Conservation (phyloP, 2,113 vertebrate genomes). For the Progne subis region DNA sequence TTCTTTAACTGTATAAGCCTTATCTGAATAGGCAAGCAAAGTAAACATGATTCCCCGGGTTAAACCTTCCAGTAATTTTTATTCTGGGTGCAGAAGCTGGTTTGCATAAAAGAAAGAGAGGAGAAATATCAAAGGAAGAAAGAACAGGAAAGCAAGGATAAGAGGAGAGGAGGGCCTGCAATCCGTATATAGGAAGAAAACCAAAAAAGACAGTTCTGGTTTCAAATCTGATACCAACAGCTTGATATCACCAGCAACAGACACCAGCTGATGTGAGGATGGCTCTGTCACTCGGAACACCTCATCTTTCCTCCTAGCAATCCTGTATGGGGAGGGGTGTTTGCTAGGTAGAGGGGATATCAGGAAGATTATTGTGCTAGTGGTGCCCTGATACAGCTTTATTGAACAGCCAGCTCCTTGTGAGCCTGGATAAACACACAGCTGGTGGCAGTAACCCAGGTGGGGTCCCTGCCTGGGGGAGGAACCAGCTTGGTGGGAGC, state of each 20-base stretch:
- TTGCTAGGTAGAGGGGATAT: accelerated
- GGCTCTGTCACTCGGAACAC: background rate
- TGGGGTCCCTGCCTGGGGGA: background rate
- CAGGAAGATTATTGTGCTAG: accelerated
- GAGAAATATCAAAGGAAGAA: background rate
- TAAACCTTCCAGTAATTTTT: background rate
- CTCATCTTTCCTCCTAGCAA: background rate
- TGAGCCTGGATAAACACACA: background rate
- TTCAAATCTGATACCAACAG: background rate
- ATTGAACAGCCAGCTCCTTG: background rate
- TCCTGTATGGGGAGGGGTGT: background rate
- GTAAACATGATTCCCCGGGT: background rate
- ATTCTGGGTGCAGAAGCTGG: background rate
- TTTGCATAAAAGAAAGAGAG: background rate
- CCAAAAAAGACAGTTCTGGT: background rate
- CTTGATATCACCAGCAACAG: background rate
- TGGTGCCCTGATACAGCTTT: background rate
- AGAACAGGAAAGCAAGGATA: background rate
- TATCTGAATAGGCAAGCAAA: background rate
- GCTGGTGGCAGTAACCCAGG: background rate
- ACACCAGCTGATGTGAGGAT: background rate
- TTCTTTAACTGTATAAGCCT: background rate
- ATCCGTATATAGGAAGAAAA: background rate
- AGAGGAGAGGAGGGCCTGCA: background rate
- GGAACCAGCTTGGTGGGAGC: background rate